Conservation (phyloP, 1,140 invertebrate genomes). For the Amyelois transitella region DNA sequence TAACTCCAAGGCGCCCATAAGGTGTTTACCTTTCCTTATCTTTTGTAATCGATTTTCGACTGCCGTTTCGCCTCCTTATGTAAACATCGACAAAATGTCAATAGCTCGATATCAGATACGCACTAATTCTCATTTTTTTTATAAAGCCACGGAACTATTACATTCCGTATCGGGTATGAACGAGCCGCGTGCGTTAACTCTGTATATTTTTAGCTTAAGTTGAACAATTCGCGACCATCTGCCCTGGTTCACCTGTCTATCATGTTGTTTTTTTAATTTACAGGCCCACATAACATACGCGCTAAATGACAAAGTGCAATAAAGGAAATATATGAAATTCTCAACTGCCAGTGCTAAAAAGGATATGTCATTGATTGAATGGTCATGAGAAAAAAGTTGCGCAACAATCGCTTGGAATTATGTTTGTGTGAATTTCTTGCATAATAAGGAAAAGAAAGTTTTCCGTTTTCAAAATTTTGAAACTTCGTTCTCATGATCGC, state of each 20-base stretch:
- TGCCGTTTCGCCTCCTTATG: slow-evolving; percentile 67
- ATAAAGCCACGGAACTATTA: slow-evolving; percentile 27
- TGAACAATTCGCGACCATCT: slow-evolving; percentile 66
- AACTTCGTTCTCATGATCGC: background rate
- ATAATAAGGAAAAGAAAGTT: background rate
- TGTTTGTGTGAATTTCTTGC: background rate
- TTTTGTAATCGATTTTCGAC: slow-evolving; percentile 64
- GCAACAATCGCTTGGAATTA: background rate
- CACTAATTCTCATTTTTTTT: slow-evolving; percentile 49
- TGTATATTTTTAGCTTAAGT: slow-evolving; percentile 59
- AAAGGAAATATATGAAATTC: slow-evolving; percentile 62
- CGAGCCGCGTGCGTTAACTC: slow-evolving; percentile 24
- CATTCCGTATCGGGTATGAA: slow-evolving; percentile 25
- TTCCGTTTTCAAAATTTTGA: background rate
- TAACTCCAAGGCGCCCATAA: slow-evolving; percentile 56
- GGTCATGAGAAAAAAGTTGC: slow-evolving; percentile 1
- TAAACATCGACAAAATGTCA: slow-evolving; percentile 64
- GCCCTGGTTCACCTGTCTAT: slow-evolving; percentile 66
- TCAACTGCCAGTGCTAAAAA: slow-evolving; percentile 32
- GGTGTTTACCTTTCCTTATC: slow-evolving; percentile 63
- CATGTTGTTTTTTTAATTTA: slow-evolving; percentile 53
- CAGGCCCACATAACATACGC: slow-evolving; percentile 47
- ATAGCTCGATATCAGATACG: slow-evolving; percentile 62
- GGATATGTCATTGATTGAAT: slow-evolving; percentile 3
- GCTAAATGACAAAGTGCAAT: slow-evolving; percentile 36